Percentiles rank a stretch among this genome's conserved stretches.
phyloP scores from a whole-genome alignment of 2,113 vertebrate genomes.

The Grammomys surdaster region DNA sequence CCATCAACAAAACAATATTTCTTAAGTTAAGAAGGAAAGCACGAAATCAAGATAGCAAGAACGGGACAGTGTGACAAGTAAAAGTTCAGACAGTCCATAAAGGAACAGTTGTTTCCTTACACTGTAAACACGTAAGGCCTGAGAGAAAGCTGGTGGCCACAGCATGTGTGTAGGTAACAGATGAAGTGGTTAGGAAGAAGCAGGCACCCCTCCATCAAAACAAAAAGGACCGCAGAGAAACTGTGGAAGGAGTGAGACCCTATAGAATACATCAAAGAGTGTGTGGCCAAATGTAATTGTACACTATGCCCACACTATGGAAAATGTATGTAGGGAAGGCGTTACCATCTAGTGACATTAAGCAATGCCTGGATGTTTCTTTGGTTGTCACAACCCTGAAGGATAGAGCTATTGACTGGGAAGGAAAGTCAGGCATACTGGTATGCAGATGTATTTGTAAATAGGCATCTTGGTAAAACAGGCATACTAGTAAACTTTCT shows the following conservation, averaged over 20 bases:
- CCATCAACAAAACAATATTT: slow-evolving; percentile 61
- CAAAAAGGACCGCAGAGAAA: neutral
- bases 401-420: neutral
- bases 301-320: accelerated
- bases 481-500: neutral
- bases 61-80: neutral
- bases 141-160: neutral
- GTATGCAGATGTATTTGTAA: neutral
- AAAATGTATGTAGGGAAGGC: neutral
- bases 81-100: neutral
- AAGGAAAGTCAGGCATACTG: neutral
- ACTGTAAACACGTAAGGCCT: too few species aligned
- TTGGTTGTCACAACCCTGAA: neutral
- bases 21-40: slow-evolving; percentile 70
- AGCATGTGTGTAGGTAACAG: neutral
- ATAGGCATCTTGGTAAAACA: neutral
- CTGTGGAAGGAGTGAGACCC: neutral
- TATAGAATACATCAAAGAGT: neutral
- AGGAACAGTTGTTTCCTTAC: neutral
- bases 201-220: neutral
- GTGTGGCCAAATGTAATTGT: neutral
- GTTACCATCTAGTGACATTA: neutral
- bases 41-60: slow-evolving; percentile 50
- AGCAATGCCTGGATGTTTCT: neutral
- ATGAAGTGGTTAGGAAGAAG: neutral